phyloP scores from a whole-genome alignment of 92 coral and sea anemone species.

The Diadumene lineata region DNA sequence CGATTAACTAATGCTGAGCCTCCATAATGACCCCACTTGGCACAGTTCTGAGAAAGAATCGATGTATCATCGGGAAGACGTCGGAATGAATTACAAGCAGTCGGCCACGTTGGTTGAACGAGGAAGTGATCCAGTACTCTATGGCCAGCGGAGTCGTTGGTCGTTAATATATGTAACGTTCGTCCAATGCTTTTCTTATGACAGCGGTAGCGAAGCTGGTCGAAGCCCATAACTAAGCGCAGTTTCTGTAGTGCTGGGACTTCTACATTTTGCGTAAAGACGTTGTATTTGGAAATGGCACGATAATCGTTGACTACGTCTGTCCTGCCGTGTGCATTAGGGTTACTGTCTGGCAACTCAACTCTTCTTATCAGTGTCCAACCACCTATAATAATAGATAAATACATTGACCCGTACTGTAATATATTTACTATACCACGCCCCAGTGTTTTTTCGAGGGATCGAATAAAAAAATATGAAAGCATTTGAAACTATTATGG shows the following conservation, averaged over 20 bases:
- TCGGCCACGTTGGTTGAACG: constrained; percentile 11
- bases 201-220: constrained; percentile 59
- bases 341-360: background rate
- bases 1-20: constrained; percentile 2
- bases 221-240: constrained; percentile 4
- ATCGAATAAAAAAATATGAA: no score
- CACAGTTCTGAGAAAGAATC: constrained; percentile 45
- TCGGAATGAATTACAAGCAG: constrained; percentile 54
- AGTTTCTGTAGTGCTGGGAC: constrained; percentile 15
- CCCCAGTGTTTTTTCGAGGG: no score
- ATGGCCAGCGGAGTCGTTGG: constrained; percentile 48
- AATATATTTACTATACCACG: no score
- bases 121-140: constrained; percentile 46
- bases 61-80: constrained; percentile 63
- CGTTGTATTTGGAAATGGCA: constrained; percentile 29
- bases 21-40: constrained; percentile 46
- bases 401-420: no score
- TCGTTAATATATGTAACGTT: constrained; percentile 59
- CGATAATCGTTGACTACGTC: constrained; percentile 6
- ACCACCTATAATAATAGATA: constrained; percentile 35
- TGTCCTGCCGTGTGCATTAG: background rate
- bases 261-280: background rate
- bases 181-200: constrained; percentile 58
- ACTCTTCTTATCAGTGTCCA: constrained; percentile 35
- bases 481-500: no score